phyloP scores from a whole-genome alignment of 2,113 vertebrate genomes.

The Oreochromis aureus region DNA sequence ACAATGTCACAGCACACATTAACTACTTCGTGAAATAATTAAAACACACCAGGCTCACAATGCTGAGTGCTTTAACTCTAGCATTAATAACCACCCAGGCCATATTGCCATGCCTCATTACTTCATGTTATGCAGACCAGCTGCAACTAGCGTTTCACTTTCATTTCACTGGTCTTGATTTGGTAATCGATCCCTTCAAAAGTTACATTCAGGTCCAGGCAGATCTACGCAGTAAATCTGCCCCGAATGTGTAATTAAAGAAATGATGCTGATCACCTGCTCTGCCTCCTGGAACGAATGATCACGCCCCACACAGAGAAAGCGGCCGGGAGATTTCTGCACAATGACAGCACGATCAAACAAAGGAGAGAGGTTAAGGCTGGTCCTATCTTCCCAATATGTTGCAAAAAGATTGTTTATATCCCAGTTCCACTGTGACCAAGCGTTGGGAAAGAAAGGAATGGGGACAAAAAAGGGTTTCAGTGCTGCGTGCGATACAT shows the following conservation, averaged over 20 bases:
- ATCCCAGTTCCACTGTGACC: slow-evolving; percentile 13
- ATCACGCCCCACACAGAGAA: slow-evolving; percentile 61
- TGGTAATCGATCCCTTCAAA: neutral
- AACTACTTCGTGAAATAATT: neutral
- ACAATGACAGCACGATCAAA: slow-evolving; percentile 62
- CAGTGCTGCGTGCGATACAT: neutral
- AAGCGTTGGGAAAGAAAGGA: slow-evolving; percentile 19
- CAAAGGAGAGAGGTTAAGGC: slow-evolving; percentile 61
- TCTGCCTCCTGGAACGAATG: slow-evolving; percentile 55
- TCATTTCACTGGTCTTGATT: neutral
- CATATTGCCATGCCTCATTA: neutral
- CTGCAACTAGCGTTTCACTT: neutral
- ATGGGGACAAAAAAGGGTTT: neutral
- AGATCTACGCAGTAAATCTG: neutral
- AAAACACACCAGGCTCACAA: neutral
- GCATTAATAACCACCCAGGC: neutral
- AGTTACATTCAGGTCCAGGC: neutral
- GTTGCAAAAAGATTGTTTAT: slow-evolving; percentile 4
- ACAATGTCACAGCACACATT: neutral
- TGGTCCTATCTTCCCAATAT: neutral
- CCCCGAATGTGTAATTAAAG: slow-evolving; percentile 37
- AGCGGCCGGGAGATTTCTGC: slow-evolving; percentile 56
- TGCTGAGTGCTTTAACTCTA: neutral
- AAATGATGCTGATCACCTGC: slow-evolving; percentile 63
- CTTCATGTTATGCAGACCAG: neutral